phyloP scores from a whole-genome alignment of 2,113 vertebrate genomes.

The Romanogobio albipinnatus region DNA sequence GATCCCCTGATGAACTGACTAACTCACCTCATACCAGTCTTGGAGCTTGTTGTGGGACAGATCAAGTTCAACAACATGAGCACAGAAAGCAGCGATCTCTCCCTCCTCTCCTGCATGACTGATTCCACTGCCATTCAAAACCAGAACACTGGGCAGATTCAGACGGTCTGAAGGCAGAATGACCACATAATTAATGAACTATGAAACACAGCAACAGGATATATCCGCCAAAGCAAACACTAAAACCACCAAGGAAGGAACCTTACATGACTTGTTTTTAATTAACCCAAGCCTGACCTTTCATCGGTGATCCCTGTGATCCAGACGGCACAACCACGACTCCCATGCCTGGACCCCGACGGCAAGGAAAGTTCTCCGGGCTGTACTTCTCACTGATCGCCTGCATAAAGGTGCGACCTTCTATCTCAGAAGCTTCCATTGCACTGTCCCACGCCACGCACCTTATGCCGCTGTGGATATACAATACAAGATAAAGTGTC shows the following conservation, averaged over 20 bases:
- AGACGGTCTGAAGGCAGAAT: constrained; percentile 82
- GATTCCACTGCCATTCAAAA: constrained; percentile 92
- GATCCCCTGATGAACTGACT: background rate
- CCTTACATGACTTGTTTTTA: background rate
- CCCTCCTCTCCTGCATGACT: constrained; percentile 88
- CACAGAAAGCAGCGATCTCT: constrained; percentile 94
- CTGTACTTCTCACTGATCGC: constrained; percentile 98
- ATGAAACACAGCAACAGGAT: background rate
- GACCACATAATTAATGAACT: background rate
- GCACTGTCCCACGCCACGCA: constrained; percentile 64
- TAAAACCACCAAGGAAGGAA: background rate
- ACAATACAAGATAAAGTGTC: background rate
- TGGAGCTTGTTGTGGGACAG: constrained; percentile 94
- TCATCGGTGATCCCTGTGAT: constrained; percentile 94
- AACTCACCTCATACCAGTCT: constrained; percentile 92
- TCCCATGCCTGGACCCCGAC: constrained; percentile 91
- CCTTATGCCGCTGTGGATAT: constrained; percentile 55
- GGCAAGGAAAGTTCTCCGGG: constrained; percentile 95
- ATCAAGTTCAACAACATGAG: constrained; percentile 94
- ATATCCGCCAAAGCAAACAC: background rate
- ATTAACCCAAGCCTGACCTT: constrained; percentile 79
- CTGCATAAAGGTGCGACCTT: constrained; percentile 94
- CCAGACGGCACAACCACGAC: constrained; percentile 85
- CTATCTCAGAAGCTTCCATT: constrained; percentile 81
- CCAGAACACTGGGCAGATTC: constrained; percentile 93